A percentile compares a stretch with the other conserved stretches of the same genome.
phyloP scores from a whole-genome alignment of 1,140 invertebrate species.

The Formica selysi region DNA sequence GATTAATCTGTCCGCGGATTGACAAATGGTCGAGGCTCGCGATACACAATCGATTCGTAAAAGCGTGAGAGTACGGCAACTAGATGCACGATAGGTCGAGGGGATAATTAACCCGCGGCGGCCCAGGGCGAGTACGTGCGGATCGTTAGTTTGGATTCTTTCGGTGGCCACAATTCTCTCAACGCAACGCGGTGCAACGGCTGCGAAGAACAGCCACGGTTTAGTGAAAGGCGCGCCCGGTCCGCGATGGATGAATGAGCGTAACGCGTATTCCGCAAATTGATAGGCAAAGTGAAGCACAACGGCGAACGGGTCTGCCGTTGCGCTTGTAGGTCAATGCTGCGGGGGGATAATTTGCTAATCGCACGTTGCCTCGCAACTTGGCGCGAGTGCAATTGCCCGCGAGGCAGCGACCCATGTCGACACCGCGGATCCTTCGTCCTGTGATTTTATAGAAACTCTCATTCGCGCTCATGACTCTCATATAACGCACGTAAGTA shows the following conservation, averaged over 20 bases:
- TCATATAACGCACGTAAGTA: too few species aligned
- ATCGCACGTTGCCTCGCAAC: constrained; percentile 37
- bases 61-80: constrained; percentile 54
- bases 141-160: constrained; percentile 58
- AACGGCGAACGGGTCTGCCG: constrained; percentile 6
- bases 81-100: constrained; percentile 19
- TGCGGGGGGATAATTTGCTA: constrained; percentile 53
- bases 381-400: constrained; percentile 14
- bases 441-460: neutral
- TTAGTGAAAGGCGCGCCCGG: constrained; percentile 57
- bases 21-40: constrained; percentile 29
- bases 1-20: constrained; percentile 14
- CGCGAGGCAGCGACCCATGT: constrained; percentile 15
- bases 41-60: constrained; percentile 1
- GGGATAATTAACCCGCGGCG: constrained; percentile 56
- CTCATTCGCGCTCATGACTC: neutral
- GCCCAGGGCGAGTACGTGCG: constrained; percentile 19
- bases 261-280: constrained; percentile 49
- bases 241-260: constrained; percentile 25
- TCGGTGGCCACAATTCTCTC: neutral
- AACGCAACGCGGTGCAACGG: neutral
- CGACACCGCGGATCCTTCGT: neutral
- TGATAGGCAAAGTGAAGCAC: constrained; percentile 56
- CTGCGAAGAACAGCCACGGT: neutral
- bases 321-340: constrained; percentile 55